Evolutionary conservation across 1,140 invertebrate genomes (phyloP), one percentile per base, ranked within the genome.

Genomic region (Eriosoma lanigerum): DNA sequence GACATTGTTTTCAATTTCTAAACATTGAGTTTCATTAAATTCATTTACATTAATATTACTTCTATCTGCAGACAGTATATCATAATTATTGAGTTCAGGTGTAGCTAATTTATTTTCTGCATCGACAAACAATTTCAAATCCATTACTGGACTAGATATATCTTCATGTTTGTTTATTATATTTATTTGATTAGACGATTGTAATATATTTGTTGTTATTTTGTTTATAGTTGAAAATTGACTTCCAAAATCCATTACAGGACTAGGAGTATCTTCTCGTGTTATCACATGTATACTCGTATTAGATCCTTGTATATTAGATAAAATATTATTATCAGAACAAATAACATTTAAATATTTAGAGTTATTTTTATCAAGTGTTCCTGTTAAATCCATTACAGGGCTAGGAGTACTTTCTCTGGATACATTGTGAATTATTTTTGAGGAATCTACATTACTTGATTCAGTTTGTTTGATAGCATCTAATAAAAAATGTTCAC

Each of bases 401-500:
- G 66, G 66, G 46, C 66, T 60, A 21, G 21, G 21, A 58, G 54
- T 76, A 44, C 60, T 15, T 60, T 76, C 32, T 26, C 15, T 56
- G 21, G 13, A 26, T 46, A 44, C 13, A 73, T 13, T 73, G 1
- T 73, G 17, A 60, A 62, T 0, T 26, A 26, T 62, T 29, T 24
- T 12, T 12, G 8, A 24, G 4, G 6, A 62, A 44, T 62, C 12
- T 21, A 13, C 12, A 54, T 73, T 73, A 54, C 15, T 73, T 38
- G 32, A 9, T 48, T 76, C 75, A 62, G 46, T 13, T 78, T 78
- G 56, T 9, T 38, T 46, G 21, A 62, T 5, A 60, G 56, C 38
- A 15, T 76, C 54, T 56, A 76, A 58, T 44, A 76, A 58, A n/a
- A 44, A 58, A 26, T 76, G n/a, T 12, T 78, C 75, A 60, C 75